Conservation (phyloP, 2,888 invertebrate genomes). For the Rhagophthalmus giganteus region DNA sequence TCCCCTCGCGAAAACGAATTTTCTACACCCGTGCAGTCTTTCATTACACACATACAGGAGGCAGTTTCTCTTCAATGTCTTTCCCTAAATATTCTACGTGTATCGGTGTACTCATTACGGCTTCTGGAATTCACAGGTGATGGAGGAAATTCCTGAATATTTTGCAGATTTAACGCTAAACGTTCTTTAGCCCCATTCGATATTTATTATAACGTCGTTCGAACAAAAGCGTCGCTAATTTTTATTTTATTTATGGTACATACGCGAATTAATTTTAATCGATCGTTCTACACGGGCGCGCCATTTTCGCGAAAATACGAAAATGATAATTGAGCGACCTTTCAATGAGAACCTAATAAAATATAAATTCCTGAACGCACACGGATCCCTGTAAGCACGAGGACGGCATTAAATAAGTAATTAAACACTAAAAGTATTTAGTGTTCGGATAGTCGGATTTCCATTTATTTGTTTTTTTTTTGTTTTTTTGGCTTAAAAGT, state of each 20-base stretch:
- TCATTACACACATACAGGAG: slow-evolving; percentile 52
- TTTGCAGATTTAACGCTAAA: slow-evolving; percentile 17
- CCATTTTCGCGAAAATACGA: no score
- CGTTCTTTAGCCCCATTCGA: slow-evolving; percentile 13
- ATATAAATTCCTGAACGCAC: no score
- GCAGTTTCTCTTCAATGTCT: slow-evolving; percentile 47
- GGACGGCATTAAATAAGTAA: no score
- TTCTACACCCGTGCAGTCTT: slow-evolving; percentile 58
- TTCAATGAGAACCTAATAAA: no score
- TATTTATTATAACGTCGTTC: slow-evolving; percentile 18
- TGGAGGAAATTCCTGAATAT: slow-evolving; percentile 23
- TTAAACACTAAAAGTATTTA: no score
- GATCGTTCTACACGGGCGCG: background rate
- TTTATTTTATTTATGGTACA: slow-evolving; percentile 3
- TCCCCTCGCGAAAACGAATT: slow-evolving; percentile 56
- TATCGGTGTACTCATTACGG: slow-evolving; percentile 44
- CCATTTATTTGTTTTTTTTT: no score
- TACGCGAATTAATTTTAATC: background rate
- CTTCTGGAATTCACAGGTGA: slow-evolving; percentile 35
- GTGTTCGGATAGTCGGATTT: no score
- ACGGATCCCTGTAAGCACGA: no score
- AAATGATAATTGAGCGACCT: no score
- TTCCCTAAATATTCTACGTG: slow-evolving; percentile 50
- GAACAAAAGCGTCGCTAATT: slow-evolving; percentile 6
- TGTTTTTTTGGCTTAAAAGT: no score